Conservation (phyloP, 2,113 vertebrate species). For the Centropristis striata region DNA sequence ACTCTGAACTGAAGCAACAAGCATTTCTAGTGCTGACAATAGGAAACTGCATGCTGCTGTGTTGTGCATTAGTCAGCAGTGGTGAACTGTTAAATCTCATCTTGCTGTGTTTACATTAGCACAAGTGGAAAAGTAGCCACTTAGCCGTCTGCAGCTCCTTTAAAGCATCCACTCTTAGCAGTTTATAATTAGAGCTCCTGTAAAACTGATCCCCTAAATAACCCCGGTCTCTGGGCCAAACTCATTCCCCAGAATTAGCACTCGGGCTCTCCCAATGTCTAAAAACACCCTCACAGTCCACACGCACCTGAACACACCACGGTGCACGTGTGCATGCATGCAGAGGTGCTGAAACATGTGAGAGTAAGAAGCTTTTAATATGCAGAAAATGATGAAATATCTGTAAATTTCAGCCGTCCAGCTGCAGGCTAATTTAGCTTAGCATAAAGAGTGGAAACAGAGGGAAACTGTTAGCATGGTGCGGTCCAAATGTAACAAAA, state of each 20-base stretch:
- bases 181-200: conserved; percentile 58
- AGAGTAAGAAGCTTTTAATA: not conserved
- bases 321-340: not conserved
- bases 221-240: conserved; percentile 42
- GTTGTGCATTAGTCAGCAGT: no score
- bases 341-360: not conserved
- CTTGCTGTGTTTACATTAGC: conserved; percentile 36
- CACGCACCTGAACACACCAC: not conserved
- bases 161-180: conserved; percentile 40
- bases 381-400: not conserved
- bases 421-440: no score
- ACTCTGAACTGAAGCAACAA: no score
- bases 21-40: no score
- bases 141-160: conserved; percentile 21
- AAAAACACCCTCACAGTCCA: not conserved
- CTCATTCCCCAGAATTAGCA: conserved; percentile 33
- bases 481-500: no score
- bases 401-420: no score
- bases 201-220: conserved; percentile 52
- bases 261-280: conserved; percentile 2
- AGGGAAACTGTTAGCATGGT: no score
- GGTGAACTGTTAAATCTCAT: not conserved
- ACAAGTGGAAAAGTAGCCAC: not conserved
- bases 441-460: no score
- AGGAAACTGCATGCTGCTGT: no score